phyloP scores from a whole-genome alignment of 2,888 invertebrate species.

The Nomada ferruginata region DNA sequence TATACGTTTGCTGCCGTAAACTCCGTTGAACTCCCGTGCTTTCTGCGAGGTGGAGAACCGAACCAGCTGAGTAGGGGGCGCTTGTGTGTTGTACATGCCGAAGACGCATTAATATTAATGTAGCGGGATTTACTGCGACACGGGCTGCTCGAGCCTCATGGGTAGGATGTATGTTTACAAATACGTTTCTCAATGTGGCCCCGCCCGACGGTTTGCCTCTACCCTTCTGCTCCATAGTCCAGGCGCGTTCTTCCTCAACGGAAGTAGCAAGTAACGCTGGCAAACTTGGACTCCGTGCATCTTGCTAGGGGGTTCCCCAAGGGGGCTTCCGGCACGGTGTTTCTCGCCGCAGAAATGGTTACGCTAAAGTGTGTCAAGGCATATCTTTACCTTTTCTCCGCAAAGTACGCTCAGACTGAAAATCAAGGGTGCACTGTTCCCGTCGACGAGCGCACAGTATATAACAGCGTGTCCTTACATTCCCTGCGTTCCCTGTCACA shows the following conservation, averaged over 20 bases:
- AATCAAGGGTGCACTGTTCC: conserved; percentile 17
- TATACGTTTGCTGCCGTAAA: conserved; percentile 72
- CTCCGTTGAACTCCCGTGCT: conserved; percentile 66
- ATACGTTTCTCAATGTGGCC: conserved; percentile 71
- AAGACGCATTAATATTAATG: conserved; percentile 82
- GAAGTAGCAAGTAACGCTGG: conserved; percentile 64
- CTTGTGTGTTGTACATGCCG: conserved; percentile 72
- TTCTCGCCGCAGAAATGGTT: conserved; percentile 57
- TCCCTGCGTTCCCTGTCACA: conserved; percentile 31
- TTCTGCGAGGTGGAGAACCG: conserved; percentile 60
- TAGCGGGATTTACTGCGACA: conserved; percentile 79
- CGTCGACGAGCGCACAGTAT: not conserved
- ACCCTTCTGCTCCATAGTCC: conserved; percentile 26
- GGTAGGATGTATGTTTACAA: conserved; percentile 74
- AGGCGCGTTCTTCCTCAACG: conserved; percentile 56
- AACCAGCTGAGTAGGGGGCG: conserved; percentile 53
- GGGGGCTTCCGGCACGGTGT: conserved; percentile 54
- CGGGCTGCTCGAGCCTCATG: conserved; percentile 67
- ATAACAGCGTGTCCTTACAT: conserved; percentile 24
- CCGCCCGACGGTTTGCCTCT: conserved; percentile 27
- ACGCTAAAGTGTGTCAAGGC: conserved; percentile 55
- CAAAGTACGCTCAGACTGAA: conserved; percentile 11
- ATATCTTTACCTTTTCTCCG: conserved; percentile 49
- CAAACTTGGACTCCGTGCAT: conserved; percentile 68
- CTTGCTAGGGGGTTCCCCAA: conserved; percentile 50